These are phyloP conservation scores for Macroramphosus scolopax DNA, from an alignment of 2,797 vertebrate genomes.

Conservation along the genomic window DNA sequence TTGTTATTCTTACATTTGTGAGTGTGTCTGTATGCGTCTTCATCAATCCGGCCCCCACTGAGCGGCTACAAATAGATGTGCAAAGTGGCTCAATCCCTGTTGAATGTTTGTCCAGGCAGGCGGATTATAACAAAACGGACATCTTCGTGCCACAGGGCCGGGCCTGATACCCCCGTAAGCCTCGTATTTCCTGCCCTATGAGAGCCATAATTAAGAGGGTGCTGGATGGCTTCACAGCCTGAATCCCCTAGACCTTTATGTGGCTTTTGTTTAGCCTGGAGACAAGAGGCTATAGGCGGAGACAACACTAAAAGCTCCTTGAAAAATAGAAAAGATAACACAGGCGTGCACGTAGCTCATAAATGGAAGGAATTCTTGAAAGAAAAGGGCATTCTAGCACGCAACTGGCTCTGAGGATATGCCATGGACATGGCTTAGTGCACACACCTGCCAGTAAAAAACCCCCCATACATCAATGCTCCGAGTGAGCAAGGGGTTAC, in stretches of 20 bases:
- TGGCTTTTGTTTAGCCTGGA: conserved; percentile 57
- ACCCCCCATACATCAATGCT: conserved; percentile 14
- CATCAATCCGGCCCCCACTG: conserved; percentile 26
- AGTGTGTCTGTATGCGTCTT: conserved; percentile 34
- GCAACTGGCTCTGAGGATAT: conserved; percentile 31
- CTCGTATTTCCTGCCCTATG: conserved; percentile 71
- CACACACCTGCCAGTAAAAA: conserved; percentile 37
- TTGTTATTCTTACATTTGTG: conserved; percentile 21
- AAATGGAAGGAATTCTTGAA: conserved; percentile 36
- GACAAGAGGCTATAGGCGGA: conserved; percentile 36
- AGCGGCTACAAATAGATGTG: conserved; percentile 70
- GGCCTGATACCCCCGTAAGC: conserved; percentile 71
- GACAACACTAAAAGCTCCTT: conserved; percentile 46
- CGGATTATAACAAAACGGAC: conserved; percentile 70
- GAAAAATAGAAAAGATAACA: conserved; percentile 45
- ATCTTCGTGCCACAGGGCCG: conserved; percentile 62
- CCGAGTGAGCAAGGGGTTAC: conserved; percentile 25
- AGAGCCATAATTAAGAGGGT: conserved; percentile 74
- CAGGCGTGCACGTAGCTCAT: conserved; percentile 42
- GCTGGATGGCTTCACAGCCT: conserved; percentile 59
- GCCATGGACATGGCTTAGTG: conserved; percentile 11
- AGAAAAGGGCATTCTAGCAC: conserved; percentile 38
- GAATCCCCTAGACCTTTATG: conserved; percentile 60
- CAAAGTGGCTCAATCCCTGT: conserved; percentile 68
- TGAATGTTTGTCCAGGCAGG: conserved; percentile 73